Evolutionary conservation across 2,797 vertebrate species (phyloP), one percentile per base, ranked within the genome.

Genomic region (Macrochelys suwanniensis): DNA sequence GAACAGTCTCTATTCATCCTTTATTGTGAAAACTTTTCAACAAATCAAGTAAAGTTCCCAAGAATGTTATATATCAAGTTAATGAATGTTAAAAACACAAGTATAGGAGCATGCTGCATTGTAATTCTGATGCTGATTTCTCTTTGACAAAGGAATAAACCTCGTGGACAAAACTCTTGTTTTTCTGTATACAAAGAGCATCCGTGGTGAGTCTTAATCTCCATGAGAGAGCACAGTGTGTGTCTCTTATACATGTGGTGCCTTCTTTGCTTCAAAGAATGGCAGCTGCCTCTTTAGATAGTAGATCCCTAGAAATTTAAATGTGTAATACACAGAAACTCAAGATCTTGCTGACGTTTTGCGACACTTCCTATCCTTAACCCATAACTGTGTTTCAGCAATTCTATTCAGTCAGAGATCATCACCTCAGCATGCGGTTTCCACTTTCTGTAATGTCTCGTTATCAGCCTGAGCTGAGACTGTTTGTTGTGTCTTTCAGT

Each of bases 301-400:
- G 37, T 0, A 0, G 2, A 2, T 0, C 23, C 0, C 7, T 8
- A 71, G 65, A 71, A 71, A 42, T 71, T 42, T 71, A 0, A 9
- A 23, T 6, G 23, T 42, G 45, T 23, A 6, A 21, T 1, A 0
- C n/a, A 2, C 0, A 1, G 45, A 15, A 4, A 1, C 3, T 78
- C 56, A 2, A 71, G 45, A 80, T 53, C 25, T 16, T 16, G 11
- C 26, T 83, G 84, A 59, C 61, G 37, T 83, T 33, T 94, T 94
- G 88, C 53, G 31, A 56, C 5, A 1, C 61, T 94, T 93, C 50
- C 11, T 81, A 42, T 83, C 88, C 51, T n/a, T 78, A 86, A 76
- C 9, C 21, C 10, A 37, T 45, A 86, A 23, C 6, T 87, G 5
- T 89, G 51, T 37, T 51, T 94, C 37, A 88, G 68, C 25, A 85